These are phyloP conservation scores for Illadopsis cleaveri DNA, from an alignment of 2,113 vertebrate genomes.

Conservation along the genomic window DNA sequence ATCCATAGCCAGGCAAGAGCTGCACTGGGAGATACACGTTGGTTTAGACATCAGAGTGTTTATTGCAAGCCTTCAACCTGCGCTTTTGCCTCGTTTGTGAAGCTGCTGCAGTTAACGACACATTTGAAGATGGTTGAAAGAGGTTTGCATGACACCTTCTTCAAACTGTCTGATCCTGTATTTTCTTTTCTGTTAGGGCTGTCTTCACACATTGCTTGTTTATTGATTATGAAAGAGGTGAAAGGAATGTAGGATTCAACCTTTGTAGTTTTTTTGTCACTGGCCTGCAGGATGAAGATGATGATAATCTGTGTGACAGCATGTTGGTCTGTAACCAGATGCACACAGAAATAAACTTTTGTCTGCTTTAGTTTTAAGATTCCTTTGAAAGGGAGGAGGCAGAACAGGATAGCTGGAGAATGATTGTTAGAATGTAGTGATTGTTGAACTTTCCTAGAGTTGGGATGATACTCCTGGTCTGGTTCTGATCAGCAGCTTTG, in stretches of 20 bases:
- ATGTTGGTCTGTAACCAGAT: background rate
- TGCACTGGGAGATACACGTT: background rate
- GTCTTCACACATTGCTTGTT: background rate
- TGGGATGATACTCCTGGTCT: background rate
- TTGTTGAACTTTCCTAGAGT: background rate
- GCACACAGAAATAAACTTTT: background rate
- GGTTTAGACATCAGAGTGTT: background rate
- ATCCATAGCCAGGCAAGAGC: background rate
- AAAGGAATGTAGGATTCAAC: background rate
- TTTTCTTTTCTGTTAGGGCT: background rate
- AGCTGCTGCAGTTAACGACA: conserved; percentile 1
- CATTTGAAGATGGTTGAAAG: background rate
- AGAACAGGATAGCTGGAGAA: background rate
- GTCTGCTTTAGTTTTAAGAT: background rate
- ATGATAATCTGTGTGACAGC: background rate
- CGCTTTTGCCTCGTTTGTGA: accelerated
- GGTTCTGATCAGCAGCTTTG: background rate
- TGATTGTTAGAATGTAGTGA: background rate
- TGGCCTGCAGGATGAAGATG: background rate
- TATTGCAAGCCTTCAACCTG: background rate
- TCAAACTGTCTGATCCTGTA: background rate
- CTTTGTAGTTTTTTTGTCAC: background rate
- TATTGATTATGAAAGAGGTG: background rate
- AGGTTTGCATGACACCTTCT: background rate
- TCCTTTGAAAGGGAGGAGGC: background rate